Conservation (phyloP, 2,797 vertebrate species). For the Phalloptychus januarius region DNA sequence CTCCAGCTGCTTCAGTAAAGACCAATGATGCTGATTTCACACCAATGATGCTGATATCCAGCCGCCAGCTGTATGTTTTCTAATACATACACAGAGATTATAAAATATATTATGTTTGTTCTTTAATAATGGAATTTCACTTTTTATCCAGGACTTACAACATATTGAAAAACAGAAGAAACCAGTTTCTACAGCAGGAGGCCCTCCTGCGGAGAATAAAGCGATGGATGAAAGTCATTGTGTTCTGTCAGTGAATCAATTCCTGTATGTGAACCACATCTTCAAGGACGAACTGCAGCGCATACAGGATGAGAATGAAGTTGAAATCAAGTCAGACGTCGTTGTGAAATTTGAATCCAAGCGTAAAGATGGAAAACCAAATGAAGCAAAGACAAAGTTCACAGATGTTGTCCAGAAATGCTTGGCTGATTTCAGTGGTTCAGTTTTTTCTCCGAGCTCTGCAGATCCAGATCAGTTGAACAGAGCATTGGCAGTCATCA, state of each 20-base stretch:
- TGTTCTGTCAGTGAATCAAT: constrained; percentile 17
- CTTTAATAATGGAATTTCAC: neutral
- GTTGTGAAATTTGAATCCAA: constrained; percentile 37
- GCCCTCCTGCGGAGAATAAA: neutral
- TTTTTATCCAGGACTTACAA: neutral
- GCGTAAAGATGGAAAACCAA: neutral
- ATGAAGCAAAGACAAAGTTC: constrained; percentile 37
- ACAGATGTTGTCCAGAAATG: constrained; percentile 13
- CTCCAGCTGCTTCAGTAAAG: neutral
- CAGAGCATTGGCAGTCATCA: neutral
- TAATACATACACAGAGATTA: neutral
- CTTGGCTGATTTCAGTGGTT: accelerated
- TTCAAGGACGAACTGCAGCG: constrained; percentile 45
- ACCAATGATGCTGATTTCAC: neutral
- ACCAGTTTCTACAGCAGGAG: neutral
- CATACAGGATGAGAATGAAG: constrained; percentile 49
- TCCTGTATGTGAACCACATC: constrained; percentile 58
- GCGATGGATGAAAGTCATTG: neutral
- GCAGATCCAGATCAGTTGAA: constrained; percentile 19
- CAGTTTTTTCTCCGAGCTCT: neutral
- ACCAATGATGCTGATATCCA: too few species aligned
- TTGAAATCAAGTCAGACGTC: constrained; percentile 21
- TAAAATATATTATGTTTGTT: neutral
- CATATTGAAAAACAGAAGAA: accelerated
- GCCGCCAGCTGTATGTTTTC: too few species aligned